phyloP scores from a whole-genome alignment of 2,888 invertebrate genomes.

The Formica aserva region DNA sequence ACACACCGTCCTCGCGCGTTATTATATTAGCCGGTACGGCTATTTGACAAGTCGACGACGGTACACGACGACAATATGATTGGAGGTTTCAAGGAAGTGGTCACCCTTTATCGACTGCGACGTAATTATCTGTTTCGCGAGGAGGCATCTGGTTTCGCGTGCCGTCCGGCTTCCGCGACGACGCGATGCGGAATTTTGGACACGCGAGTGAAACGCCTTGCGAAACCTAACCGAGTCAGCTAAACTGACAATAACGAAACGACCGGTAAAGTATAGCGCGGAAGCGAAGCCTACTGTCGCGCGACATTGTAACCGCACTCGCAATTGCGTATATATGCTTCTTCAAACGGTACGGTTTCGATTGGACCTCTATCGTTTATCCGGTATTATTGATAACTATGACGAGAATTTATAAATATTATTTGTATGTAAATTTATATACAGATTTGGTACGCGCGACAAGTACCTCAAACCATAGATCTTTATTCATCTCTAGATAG shows the following conservation, averaged over 20 bases:
- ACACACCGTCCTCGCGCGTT: slow-evolving; percentile 9
- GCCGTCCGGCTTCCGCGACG: slow-evolving; percentile 20
- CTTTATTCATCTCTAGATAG: background rate
- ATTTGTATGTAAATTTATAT: background rate
- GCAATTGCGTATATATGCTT: background rate
- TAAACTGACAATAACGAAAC: slow-evolving; percentile 35
- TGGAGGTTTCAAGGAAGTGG: slow-evolving; percentile 75
- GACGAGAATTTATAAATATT: background rate
- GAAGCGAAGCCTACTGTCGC: slow-evolving; percentile 6
- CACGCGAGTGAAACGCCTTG: slow-evolving; percentile 44
- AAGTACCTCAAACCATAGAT: background rate
- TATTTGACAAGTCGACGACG: slow-evolving; percentile 53
- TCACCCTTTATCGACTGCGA: slow-evolving; percentile 63
- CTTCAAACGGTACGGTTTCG: background rate
- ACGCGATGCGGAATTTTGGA: slow-evolving; percentile 45
- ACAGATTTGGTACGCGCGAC: background rate
- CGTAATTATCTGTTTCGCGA: slow-evolving; percentile 55
- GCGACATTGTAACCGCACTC: slow-evolving; percentile 1
- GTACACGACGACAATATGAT: slow-evolving; percentile 75
- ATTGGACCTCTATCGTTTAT: background rate
- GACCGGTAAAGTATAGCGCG: background rate
- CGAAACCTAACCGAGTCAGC: slow-evolving; percentile 5
- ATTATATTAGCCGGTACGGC: slow-evolving; percentile 18
- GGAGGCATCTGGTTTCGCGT: slow-evolving; percentile 56
- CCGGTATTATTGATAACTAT: background rate